A percentile compares a stretch with the other conserved stretches of the same genome.
phyloP scores from a whole-genome alignment of 1,140 invertebrate species.

The Brachionus plicatilis region DNA sequence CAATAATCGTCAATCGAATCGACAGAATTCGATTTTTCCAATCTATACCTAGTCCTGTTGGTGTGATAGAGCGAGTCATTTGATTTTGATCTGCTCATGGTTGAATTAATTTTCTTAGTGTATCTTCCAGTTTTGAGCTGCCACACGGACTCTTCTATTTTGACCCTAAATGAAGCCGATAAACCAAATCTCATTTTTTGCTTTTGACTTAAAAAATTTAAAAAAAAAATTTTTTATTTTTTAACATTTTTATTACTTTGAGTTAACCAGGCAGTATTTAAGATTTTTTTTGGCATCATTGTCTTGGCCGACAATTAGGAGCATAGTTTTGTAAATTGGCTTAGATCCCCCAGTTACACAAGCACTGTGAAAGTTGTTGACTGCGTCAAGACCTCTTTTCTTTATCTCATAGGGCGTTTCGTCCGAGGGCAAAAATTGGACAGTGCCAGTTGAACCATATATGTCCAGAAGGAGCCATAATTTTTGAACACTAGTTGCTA shows the following conservation, averaged over 20 bases:
- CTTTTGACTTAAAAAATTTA: background rate
- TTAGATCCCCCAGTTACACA: slow-evolving; percentile 49
- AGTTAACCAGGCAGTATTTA: slow-evolving; percentile 14
- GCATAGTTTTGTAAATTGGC: slow-evolving; percentile 49
- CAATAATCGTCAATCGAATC: background rate
- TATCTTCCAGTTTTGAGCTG: background rate
- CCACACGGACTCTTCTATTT: background rate
- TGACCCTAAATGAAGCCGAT: background rate
- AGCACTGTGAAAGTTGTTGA: slow-evolving; percentile 52
- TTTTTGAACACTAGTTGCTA: slow-evolving; percentile 45
- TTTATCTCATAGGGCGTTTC: slow-evolving; percentile 54
- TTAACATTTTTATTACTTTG: background rate
- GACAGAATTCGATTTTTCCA: background rate
- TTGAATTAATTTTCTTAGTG: background rate
- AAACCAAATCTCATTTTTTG: background rate
- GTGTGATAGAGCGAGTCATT: background rate
- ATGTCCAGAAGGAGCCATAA: slow-evolving; percentile 55
- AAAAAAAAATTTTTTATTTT: background rate
- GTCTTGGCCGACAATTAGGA: slow-evolving; percentile 45
- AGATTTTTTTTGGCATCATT: slow-evolving; percentile 41
- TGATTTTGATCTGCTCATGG: background rate
- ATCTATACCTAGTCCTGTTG: background rate
- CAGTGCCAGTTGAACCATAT: slow-evolving; percentile 46
- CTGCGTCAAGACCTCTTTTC: slow-evolving; percentile 53
- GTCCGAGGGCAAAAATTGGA: slow-evolving; percentile 3